These are phyloP conservation scores for Eupsittula cactorum DNA, from an alignment of 2,113 vertebrate genomes.

Conservation along the genomic window DNA sequence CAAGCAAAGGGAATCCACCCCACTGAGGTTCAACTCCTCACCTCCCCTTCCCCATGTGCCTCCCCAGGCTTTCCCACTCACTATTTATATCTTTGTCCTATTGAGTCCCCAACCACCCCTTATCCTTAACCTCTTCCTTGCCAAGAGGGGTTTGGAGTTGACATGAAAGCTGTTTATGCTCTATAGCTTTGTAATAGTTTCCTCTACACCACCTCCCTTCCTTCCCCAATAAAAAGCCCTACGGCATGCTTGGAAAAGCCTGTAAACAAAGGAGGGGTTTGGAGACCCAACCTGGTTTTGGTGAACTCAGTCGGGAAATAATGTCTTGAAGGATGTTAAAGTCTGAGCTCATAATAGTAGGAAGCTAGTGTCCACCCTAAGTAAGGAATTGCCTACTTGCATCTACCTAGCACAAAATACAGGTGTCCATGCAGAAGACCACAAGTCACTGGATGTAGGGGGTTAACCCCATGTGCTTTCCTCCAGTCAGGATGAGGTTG, in stretches of 20 bases:
- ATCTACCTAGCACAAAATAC: neutral
- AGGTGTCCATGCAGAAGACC: neutral
- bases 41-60: neutral
- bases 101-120: neutral
- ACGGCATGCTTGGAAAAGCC: neutral
- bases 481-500: neutral
- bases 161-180: constrained; percentile 55
- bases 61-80: neutral
- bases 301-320: constrained; percentile 12
- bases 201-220: constrained; percentile 57
- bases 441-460: neutral
- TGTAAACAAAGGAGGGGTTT: constrained; percentile 26
- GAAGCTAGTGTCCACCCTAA: constrained; percentile 28
- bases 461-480: neutral
- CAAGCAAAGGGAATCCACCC: neutral
- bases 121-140: constrained; percentile 51
- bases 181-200: constrained; percentile 44
- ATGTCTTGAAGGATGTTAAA: neutral
- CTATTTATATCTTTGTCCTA: neutral
- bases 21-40: neutral
- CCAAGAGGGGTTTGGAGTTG: neutral
- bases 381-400: neutral
- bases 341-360: constrained; percentile 50
- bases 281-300: constrained; percentile 24
- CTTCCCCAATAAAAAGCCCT: constrained; percentile 52